Base-by-base conservation (phyloP, 35 echinoderm and acorn worm species). In the Lytechinus variegatus region DNA sequence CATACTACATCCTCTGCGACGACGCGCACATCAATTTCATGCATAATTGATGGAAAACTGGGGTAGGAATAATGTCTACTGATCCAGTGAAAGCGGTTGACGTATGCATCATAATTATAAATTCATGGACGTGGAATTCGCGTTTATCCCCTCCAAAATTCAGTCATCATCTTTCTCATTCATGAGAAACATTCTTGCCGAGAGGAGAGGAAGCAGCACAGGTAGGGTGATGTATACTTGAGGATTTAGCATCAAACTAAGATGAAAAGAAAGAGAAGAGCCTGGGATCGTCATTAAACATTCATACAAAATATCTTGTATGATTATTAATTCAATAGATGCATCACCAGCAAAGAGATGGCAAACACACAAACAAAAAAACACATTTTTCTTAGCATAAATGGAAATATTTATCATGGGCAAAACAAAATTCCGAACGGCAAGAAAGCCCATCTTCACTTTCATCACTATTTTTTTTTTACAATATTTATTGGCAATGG, bases 11-110 rank as follows among this genome's bases (percentile, higher is more conserved):
- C 16, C 88, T 90, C 88, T 9, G 52, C 88, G 11, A 90, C 88
- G 13, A 28, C 88, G 88, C 21, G 29, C 88, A 90, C 33, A 90
- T 90, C 88, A 90, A 90, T 54, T 90, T 90, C 88, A 90, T 90
- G 88, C 88, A 90, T 90, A 90, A 90, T 90, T 90, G 88, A 90
- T 90, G 88, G 29, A 90, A 90, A 90, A 90, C 88, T 90, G 88
- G 88, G 88, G 88, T 90, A 90, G 88, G 88, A 90, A 90, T 90
- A 90, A 90, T 90, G 88, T 16, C 29, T 90, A 54, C 16, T 90
- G 88, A 90, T 90, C 88, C 88, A 90, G 9, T 90, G 52, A 79
- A 79, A 79, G 66, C 66, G 66, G 66, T 79, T 79, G 66, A 79
- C 66, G 66, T 79, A 79, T 79, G 66, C 66, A 79, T 79, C 66